phyloP scores from a whole-genome alignment of 2,888 invertebrate genomes.

The Hirtodrosophila alboralis region DNA sequence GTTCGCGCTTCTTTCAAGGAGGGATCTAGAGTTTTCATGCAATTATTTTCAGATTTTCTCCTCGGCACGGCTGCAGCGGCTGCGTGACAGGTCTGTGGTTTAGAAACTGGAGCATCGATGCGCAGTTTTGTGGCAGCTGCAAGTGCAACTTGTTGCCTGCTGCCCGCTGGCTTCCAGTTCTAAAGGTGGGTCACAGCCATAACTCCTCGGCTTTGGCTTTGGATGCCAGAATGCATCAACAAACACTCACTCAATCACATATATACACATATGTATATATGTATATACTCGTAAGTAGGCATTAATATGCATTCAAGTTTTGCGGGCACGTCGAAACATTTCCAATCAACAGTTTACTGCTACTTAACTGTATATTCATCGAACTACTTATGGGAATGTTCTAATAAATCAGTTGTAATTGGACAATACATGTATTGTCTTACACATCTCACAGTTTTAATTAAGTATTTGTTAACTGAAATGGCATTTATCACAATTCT shows the following conservation, averaged over 20 bases:
- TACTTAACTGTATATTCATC: constrained; percentile 68
- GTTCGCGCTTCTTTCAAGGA: constrained; percentile 60
- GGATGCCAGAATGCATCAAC: constrained; percentile 40
- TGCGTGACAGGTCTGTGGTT: constrained; percentile 80
- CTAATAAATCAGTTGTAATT: constrained; percentile 55
- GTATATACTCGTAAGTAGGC: constrained; percentile 14
- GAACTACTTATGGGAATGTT: constrained; percentile 57
- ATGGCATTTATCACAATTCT: background rate
- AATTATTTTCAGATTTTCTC: constrained; percentile 79
- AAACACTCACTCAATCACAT: constrained; percentile 13
- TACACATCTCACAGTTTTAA: constrained; percentile 20
- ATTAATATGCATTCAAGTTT: constrained; percentile 30
- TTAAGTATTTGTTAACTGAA: constrained; percentile 22
- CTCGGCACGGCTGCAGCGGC: constrained; percentile 45
- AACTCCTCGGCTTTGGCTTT: constrained; percentile 61
- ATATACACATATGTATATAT: constrained; percentile 25
- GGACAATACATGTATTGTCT: constrained; percentile 14
- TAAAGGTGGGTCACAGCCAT: constrained; percentile 82
- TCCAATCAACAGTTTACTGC: constrained; percentile 72
- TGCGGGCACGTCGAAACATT: constrained; percentile 46
- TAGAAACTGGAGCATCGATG: constrained; percentile 78
- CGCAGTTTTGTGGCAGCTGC: constrained; percentile 55
- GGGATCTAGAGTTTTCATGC: constrained; percentile 70
- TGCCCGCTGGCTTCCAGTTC: constrained; percentile 65
- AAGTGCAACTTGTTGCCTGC: constrained; percentile 41